Conservation (phyloP, 2,113 vertebrate species). For the Phyllopteryx taeniolatus region DNA sequence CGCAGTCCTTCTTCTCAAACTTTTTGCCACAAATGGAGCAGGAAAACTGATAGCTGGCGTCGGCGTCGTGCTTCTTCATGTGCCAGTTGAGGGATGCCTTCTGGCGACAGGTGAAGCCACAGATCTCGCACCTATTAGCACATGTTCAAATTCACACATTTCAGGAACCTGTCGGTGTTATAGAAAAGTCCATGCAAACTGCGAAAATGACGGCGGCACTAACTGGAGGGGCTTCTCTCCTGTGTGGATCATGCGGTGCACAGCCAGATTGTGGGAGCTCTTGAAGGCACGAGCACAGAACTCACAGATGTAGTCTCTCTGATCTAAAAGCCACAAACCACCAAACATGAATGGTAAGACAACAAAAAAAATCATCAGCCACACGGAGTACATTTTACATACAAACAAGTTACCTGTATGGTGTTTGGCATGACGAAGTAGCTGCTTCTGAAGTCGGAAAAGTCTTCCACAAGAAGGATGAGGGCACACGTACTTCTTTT, state of each 20-base stretch:
- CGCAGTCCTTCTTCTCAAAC: conserved; percentile 99
- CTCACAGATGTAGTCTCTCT: conserved; percentile 98
- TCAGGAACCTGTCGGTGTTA: neutral
- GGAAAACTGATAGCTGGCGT: conserved; percentile 96
- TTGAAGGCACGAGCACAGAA: conserved; percentile 98
- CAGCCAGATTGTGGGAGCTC: conserved; percentile 96
- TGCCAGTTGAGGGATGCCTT: conserved; percentile 99
- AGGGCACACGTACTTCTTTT: conserved; percentile 97
- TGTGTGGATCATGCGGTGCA: conserved; percentile 97
- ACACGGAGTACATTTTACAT: neutral
- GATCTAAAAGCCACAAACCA: conserved; percentile 70
- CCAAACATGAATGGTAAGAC: neutral
- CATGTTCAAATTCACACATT: neutral
- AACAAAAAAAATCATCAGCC: neutral
- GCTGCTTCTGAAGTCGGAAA: conserved; percentile 97
- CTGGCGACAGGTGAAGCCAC: conserved; percentile 96
- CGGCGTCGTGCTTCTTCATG: conserved; percentile 98
- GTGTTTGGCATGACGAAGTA: conserved; percentile 94
- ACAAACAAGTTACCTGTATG: conserved; percentile 83
- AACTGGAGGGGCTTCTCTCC: conserved; percentile 97
- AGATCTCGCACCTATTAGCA: conserved; percentile 88
- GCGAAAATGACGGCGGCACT: conserved; percentile 59
- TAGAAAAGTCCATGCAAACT: no score
- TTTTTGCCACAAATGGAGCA: conserved; percentile 98
- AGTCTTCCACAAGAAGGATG: conserved; percentile 94